Base-by-base conservation (phyloP, 2,888 invertebrate species). In the Temnothorax unifasciatus region DNA sequence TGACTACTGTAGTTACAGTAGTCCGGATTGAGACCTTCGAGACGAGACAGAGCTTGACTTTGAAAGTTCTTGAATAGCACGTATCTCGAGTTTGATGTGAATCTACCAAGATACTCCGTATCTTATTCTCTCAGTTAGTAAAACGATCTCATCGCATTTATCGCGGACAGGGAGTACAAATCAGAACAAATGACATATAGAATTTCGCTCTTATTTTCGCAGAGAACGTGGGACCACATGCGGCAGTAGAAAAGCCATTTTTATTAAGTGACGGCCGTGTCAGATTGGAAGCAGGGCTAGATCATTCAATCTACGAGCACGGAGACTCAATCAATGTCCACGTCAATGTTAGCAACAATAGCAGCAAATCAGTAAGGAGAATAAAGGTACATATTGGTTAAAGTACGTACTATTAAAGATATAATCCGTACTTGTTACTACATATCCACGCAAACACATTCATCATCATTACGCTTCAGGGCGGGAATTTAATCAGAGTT, bases 211-310 rank as follows among this genome's bases (percentile, higher is more conserved):
- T 52, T 54, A 64, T 57, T 59, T 66, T 68, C 57, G 38, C 84
- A 90, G 90, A 87, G 25, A 87, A 85, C 74, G 13, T 29, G 8
- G 90, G 85, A 50, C 97, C 98, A 2, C 96, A 96, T 84, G 97
- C 97, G 0, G 95, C 96, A 0, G 97, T 97, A 11, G 97, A 97
- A 92, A 98, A 98, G 92, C 97, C 97, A n/a, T 98, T 98, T 93
- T 95, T 98, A 52, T 96, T 98, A 75, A 98, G 98, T 91, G 98
- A 98, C 90, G 98, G 98, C 73, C 96, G 97, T 88, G 97, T 98
- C 86, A 96, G 97, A 89, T 95, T 98, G 71, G 97, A 97, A 92
- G 98, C 98, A 2, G 97, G 97, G 92, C 95, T 98, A 91, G 97
- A 98, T 95, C 97, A 97, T 92, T 97, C 97, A 44, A 97, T 97